Conservation (phyloP, 2,888 invertebrate species). For the Melanotus villosus region DNA sequence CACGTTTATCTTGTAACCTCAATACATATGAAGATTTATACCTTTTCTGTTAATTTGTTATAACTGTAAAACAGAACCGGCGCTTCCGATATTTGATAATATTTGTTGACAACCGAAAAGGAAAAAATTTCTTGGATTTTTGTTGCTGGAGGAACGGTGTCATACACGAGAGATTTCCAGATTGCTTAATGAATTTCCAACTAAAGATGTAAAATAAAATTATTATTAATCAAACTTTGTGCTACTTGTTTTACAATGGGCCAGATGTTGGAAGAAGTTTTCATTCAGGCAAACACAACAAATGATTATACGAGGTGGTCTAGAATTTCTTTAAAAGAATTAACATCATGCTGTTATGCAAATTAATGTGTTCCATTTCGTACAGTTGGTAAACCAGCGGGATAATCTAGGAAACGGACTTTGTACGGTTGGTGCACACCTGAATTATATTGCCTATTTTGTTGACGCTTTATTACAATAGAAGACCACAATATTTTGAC, state of each 20-base stretch:
- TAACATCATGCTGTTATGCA: constrained; percentile 37
- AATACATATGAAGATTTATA: too few relatives aligned
- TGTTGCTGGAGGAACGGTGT: not conserved
- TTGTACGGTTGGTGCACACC: constrained; percentile 29
- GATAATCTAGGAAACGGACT: constrained; percentile 25
- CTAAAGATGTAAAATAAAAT: too few relatives aligned
- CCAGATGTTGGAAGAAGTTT: too few relatives aligned
- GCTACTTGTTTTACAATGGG: too few relatives aligned
- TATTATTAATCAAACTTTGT: too few relatives aligned
- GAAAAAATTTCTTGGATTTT: not conserved
- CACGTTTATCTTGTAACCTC: too few relatives aligned
- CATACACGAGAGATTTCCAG: not conserved
- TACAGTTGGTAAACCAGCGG: constrained; percentile 34
- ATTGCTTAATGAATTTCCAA: not conserved
- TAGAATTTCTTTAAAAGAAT: constrained; percentile 4
- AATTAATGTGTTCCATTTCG: constrained; percentile 34
- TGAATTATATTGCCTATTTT: constrained; percentile 40
- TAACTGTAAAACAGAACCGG: too few relatives aligned
- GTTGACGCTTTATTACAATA: constrained; percentile 40
- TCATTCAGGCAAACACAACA: too few relatives aligned
- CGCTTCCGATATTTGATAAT: not conserved
- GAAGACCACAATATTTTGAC: constrained; percentile 35
- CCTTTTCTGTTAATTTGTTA: too few relatives aligned
- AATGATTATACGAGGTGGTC: too few relatives aligned
- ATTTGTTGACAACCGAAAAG: not conserved